Percentiles rank a stretch among this genome's conserved stretches.
Evolutionary conservation across 2,888 invertebrate species (phyloP).

Genomic region (Schrankia costaestrigalis): DNA sequence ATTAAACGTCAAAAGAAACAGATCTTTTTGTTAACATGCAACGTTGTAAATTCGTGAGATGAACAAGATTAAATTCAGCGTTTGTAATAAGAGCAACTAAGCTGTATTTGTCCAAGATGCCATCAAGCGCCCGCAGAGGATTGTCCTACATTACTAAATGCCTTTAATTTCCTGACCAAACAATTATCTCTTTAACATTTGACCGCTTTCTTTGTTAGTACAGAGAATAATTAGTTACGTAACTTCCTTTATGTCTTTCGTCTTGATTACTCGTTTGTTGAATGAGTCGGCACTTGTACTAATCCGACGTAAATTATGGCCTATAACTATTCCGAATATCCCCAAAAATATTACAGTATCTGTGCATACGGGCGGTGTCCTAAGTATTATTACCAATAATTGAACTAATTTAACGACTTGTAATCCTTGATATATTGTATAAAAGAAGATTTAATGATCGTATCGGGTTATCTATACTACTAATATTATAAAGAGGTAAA

Average conservation of each 20-base stretch:
- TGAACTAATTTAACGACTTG: too few relatives aligned
- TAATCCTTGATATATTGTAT: too few relatives aligned
- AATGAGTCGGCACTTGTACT: too few relatives aligned
- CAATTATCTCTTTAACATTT: slow-evolving; percentile 79
- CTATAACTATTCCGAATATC: too few relatives aligned
- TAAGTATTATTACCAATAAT: too few relatives aligned
- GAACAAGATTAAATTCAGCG: slow-evolving; percentile 30
- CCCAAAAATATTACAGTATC: too few relatives aligned
- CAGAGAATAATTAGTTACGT: slow-evolving; percentile 55
- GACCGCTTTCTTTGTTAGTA: slow-evolving; percentile 74
- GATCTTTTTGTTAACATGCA: slow-evolving; percentile 25
- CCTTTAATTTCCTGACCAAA: slow-evolving; percentile 75
- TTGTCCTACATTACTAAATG: slow-evolving; percentile 72
- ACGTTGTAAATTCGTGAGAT: slow-evolving; percentile 37
- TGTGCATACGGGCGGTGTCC: too few relatives aligned
- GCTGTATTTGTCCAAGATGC: slow-evolving; percentile 34
- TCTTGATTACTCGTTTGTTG: too few relatives aligned
- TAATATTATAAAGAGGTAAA: too few relatives aligned
- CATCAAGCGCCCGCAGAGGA: slow-evolving; percentile 40
- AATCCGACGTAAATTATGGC: too few relatives aligned
- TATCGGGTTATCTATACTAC: too few relatives aligned
- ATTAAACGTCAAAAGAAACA: slow-evolving; percentile 12
- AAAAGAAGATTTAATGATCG: too few relatives aligned
- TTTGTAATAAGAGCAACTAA: slow-evolving; percentile 27
- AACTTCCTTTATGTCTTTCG: slow-evolving; percentile 50